A percentile compares a stretch with the other conserved stretches of the same genome.
Conservation (phyloP, 2,888 invertebrate genomes). For the Eugnorisma glareosa region DNA sequence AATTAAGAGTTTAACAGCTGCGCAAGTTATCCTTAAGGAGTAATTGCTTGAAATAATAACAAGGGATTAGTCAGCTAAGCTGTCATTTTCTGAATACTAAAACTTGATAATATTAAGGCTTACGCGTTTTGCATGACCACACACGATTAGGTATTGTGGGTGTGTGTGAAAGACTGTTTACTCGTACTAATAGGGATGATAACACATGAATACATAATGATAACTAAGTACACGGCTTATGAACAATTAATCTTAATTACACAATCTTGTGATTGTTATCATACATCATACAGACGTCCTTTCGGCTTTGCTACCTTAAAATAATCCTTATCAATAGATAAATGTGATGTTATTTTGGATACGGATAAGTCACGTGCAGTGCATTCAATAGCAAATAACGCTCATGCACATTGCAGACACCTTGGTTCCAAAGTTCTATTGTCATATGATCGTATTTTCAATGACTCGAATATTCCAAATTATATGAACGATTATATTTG, state of each 20-base stretch:
- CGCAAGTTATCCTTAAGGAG: constrained; percentile 45
- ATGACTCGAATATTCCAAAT: not conserved
- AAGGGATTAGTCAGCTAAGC: constrained; percentile 45
- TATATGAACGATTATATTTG: not conserved
- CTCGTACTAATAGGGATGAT: constrained; percentile 6
- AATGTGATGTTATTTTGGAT: constrained; percentile 3
- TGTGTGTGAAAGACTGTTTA: not conserved
- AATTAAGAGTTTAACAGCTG: constrained; percentile 56
- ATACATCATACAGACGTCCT: not conserved
- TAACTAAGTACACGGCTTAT: not conserved
- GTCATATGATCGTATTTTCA: not conserved
- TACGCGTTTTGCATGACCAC: not conserved
- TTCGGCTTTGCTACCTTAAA: not conserved
- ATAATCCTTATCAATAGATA: constrained; percentile 3
- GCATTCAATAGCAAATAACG: no score
- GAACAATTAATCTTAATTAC: not conserved
- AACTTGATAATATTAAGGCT: constrained; percentile 4
- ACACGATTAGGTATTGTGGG: not conserved
- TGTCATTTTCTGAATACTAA: constrained; percentile 23
- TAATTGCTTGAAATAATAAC: constrained; percentile 59
- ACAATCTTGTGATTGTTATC: not conserved
- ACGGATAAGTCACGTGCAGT: not conserved
- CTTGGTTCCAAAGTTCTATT: not conserved
- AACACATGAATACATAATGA: not conserved
- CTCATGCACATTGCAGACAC: no score